phyloP scores from a whole-genome alignment of 2,888 invertebrate species.

The Ypsolopha sequella region DNA sequence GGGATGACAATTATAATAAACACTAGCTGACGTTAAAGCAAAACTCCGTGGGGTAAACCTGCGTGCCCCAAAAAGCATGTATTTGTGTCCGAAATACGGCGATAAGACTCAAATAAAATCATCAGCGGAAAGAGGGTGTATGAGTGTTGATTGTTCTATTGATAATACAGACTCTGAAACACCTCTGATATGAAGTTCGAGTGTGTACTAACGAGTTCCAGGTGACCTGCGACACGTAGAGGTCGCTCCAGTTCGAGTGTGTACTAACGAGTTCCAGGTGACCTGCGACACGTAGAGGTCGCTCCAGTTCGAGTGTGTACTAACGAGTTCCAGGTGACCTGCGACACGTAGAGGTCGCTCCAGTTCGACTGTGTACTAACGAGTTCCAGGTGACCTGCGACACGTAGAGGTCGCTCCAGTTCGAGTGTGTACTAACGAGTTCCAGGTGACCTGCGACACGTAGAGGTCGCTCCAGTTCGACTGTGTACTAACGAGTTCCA shows the following conservation, averaged over 20 bases:
- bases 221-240: constrained; percentile 75
- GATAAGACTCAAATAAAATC: too few relatives aligned
- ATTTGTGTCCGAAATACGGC: too few relatives aligned
- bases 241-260: constrained; percentile 66
- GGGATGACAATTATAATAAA: too few relatives aligned
- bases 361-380: too few relatives aligned
- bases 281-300: constrained; percentile 75
- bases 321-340: constrained; percentile 77
- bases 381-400: constrained; percentile 77
- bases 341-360: constrained; percentile 71
- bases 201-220: constrained; percentile 64
- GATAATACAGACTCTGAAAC: too few relatives aligned
- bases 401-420: constrained; percentile 68
- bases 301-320: constrained; percentile 58
- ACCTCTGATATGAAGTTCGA: background rate
- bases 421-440: constrained; percentile 70
- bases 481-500: constrained; percentile 78
- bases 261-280: constrained; percentile 77
- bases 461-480: constrained; percentile 70
- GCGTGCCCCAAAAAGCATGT: too few relatives aligned
- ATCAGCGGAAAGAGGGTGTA: too few relatives aligned
- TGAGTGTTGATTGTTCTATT: too few relatives aligned
- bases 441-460: constrained; percentile 77
- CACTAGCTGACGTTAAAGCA: too few relatives aligned
- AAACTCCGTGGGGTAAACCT: too few relatives aligned